These are phyloP conservation scores for Scaptodrosophila latifasciaeformis DNA, from an alignment of 2,888 invertebrate species.

Conservation along the genomic window DNA sequence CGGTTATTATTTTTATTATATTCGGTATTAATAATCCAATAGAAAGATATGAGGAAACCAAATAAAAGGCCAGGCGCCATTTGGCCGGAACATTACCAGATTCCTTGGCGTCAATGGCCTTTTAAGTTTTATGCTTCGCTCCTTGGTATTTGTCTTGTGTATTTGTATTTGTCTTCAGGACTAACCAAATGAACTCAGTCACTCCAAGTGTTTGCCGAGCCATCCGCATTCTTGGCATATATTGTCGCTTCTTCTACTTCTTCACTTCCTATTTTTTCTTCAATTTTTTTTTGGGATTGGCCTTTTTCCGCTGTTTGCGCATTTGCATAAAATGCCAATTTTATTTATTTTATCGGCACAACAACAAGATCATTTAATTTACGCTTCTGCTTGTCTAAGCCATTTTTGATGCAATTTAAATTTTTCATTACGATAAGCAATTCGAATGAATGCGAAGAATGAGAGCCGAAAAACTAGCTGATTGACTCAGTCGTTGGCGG, in stretches of 20 bases:
- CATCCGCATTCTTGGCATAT: conserved; percentile 30
- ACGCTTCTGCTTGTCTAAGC: conserved; percentile 31
- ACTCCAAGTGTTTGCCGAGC: too few species aligned
- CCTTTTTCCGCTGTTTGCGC: conserved; percentile 22
- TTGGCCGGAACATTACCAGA: too few species aligned
- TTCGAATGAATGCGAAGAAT: too few species aligned
- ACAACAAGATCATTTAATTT: conserved; percentile 35
- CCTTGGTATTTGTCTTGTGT: background rate
- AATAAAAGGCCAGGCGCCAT: too few species aligned
- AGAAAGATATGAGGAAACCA: too few species aligned
- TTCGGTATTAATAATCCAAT: too few species aligned
- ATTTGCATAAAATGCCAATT: conserved; percentile 66
- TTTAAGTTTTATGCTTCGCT: too few species aligned
- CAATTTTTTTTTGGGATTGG: conserved; percentile 21
- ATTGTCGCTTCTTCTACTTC: too few species aligned
- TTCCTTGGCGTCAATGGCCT: too few species aligned
- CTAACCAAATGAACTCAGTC: conserved; percentile 19
- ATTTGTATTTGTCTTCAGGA: conserved; percentile 6
- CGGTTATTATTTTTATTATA: too few species aligned
- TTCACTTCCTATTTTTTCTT: background rate
- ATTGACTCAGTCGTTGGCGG: conserved; percentile 2
- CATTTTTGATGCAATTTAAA: conserved; percentile 42
- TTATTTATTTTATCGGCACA: conserved; percentile 59
- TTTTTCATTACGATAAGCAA: conserved; percentile 22
- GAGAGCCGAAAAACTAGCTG: too few species aligned